Evolutionary conservation across 2,113 vertebrate species (phyloP).

Genomic region (Limanda limanda): DNA sequence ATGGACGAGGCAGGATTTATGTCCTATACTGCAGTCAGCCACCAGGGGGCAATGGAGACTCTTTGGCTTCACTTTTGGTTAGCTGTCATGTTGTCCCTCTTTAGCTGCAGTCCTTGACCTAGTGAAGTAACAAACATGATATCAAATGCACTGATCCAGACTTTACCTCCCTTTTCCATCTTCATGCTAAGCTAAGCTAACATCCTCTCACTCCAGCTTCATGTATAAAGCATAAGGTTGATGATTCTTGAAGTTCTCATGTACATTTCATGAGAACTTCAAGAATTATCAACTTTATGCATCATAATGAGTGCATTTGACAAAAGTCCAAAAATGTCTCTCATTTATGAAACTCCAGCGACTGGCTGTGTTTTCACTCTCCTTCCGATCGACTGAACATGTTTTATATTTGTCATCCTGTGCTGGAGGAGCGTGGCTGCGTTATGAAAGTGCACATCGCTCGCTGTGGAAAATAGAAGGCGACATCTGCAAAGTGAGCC

Average conservation of each 20-base stretch:
- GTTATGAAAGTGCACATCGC: conserved; percentile 35
- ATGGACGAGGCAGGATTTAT: too few relatives aligned
- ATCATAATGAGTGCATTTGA: neutral
- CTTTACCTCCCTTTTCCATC: too few relatives aligned
- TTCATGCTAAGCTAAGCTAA: neutral
- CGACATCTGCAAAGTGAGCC: conserved; percentile 67
- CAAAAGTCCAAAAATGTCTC: conserved; percentile 10
- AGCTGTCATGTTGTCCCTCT: too few relatives aligned
- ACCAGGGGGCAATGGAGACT: too few relatives aligned
- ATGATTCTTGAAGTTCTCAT: neutral
- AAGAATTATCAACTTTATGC: too few relatives aligned
- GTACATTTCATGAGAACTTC: too few relatives aligned
- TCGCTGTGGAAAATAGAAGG: conserved; percentile 53
- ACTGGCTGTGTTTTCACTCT: conserved; percentile 22
- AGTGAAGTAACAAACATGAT: too few relatives aligned
- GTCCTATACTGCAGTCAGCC: too few relatives aligned
- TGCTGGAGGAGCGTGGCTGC: conserved; percentile 36
- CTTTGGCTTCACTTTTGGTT: too few relatives aligned
- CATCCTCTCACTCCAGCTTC: neutral
- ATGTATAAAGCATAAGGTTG: neutral
- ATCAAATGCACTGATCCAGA: too few relatives aligned
- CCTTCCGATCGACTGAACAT: conserved; percentile 31
- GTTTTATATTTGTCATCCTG: conserved; percentile 27
- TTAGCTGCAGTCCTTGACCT: too few relatives aligned
- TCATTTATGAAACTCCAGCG: conserved; percentile 19